A percentile compares a stretch with the other conserved stretches of the same genome.
Conservation (phyloP, 2,888 invertebrate genomes). For the Pyrocoelia pectoralis region DNA sequence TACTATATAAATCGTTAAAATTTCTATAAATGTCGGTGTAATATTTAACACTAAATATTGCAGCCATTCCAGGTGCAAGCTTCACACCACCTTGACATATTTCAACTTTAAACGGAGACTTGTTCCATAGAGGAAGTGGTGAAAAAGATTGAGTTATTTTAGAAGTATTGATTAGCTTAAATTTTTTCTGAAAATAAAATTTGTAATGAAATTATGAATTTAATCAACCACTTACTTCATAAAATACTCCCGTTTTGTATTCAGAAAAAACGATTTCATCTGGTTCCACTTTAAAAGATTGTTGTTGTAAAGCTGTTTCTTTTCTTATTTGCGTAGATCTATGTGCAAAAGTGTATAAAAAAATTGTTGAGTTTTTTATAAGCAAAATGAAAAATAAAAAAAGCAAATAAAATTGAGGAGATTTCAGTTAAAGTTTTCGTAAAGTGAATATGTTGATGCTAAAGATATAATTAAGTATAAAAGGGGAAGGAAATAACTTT, state of each 20-base stretch:
- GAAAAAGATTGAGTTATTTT: constrained; percentile 48
- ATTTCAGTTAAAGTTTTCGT: no score
- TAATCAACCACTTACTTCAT: constrained; percentile 48
- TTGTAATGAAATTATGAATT: not conserved
- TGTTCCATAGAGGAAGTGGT: constrained; percentile 46
- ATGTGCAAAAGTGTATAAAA: no score
- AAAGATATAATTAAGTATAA: no score
- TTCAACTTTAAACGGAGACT: constrained; percentile 49
- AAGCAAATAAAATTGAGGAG: no score
- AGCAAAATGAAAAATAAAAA: no score
- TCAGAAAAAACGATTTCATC: constrained; percentile 53
- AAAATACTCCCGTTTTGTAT: constrained; percentile 50
- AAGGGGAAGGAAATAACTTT: no score
- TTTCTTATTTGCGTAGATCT: not conserved
- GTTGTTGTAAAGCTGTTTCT: constrained; percentile 20
- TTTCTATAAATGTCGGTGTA: constrained; percentile 51
- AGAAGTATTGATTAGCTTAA: constrained; percentile 51
- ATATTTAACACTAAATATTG: constrained; percentile 53
- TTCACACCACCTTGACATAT: constrained; percentile 40
- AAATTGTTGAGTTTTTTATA: no score
- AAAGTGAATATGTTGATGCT: no score
- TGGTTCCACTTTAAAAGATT: constrained; percentile 49
- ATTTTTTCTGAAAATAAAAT: constrained; percentile 36
- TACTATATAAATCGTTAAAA: constrained; percentile 48
- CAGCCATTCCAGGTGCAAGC: constrained; percentile 59